These are phyloP conservation scores for Acanthoscelides obtectus DNA, from an alignment of 2,888 invertebrate species.

Conservation along the genomic window DNA sequence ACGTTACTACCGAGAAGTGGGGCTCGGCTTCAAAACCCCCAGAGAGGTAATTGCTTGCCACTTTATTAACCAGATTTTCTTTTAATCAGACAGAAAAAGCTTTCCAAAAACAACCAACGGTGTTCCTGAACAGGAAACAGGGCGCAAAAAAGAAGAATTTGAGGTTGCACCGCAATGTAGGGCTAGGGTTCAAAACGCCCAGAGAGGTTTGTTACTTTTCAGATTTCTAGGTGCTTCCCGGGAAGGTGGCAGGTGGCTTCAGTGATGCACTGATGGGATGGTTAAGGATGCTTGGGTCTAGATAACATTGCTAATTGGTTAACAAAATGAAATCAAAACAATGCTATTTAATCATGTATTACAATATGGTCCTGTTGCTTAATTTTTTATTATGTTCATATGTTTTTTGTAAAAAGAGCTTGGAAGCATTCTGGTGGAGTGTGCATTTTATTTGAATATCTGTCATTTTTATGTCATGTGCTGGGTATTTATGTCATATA, in stretches of 20 bases:
- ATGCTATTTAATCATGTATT: too few species aligned
- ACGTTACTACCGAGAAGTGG: conserved; percentile 84
- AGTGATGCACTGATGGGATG: neutral
- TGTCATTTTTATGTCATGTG: too few species aligned
- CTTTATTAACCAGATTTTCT: conserved; percentile 41
- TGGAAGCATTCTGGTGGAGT: too few species aligned
- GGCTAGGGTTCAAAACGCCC: conserved; percentile 95
- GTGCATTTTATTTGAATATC: too few species aligned
- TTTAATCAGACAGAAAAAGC: conserved; percentile 83
- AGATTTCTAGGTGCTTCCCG: neutral
- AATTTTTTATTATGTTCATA: too few species aligned
- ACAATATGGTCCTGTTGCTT: too few species aligned
- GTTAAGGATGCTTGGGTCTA: neutral
- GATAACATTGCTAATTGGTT: neutral
- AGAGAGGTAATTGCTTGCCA: conserved; percentile 59
- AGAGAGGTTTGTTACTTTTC: conserved; percentile 68
- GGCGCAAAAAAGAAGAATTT: conserved; percentile 68
- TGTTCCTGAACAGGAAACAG: conserved; percentile 83
- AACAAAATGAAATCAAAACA: too few species aligned
- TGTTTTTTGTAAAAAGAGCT: too few species aligned
- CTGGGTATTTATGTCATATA: too few species aligned
- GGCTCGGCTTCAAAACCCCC: conserved; percentile 92
- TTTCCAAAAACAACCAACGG: conserved; percentile 89
- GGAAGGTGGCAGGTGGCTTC: neutral
- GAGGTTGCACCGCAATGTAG: conserved; percentile 84